phyloP scores from a whole-genome alignment of 2,113 vertebrate genomes.

The Charadrius vociferus region DNA sequence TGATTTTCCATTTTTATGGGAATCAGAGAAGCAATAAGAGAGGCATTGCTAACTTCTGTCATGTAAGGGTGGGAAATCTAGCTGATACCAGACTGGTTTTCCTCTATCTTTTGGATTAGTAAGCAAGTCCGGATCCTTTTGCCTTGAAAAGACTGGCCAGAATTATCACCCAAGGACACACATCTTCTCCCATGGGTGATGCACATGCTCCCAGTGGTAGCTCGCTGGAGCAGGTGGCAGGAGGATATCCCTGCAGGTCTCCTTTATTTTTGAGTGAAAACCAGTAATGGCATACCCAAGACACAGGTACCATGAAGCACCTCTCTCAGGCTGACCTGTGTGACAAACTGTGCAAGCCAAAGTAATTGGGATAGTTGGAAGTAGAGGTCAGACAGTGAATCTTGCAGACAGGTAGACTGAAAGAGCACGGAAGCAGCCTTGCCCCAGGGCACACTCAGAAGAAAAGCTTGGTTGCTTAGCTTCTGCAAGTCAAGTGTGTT shows the following conservation, averaged over 20 bases:
- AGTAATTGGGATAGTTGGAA: neutral
- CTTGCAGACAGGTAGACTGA: neutral
- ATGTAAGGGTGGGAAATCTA: neutral
- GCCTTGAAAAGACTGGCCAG: neutral
- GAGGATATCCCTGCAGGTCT: neutral
- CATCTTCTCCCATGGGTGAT: neutral
- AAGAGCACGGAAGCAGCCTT: neutral
- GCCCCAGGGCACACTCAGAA: neutral
- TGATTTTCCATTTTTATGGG: neutral
- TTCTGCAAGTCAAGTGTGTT: neutral
- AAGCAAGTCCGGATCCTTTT: neutral
- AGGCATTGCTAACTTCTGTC: neutral
- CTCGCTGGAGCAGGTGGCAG: neutral
- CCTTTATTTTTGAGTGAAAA: neutral
- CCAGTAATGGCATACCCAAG: neutral
- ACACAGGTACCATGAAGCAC: neutral
- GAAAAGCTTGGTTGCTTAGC: neutral
- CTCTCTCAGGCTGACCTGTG: neutral
- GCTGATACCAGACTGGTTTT: neutral
- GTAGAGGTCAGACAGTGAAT: neutral
- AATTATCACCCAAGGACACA: neutral
- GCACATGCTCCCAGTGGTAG: neutral
- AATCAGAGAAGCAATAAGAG: neutral
- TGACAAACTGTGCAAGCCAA: neutral
- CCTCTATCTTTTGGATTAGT: neutral